phyloP scores from a whole-genome alignment of 2,797 vertebrate species.

The Melanotaenia pygmaea region DNA sequence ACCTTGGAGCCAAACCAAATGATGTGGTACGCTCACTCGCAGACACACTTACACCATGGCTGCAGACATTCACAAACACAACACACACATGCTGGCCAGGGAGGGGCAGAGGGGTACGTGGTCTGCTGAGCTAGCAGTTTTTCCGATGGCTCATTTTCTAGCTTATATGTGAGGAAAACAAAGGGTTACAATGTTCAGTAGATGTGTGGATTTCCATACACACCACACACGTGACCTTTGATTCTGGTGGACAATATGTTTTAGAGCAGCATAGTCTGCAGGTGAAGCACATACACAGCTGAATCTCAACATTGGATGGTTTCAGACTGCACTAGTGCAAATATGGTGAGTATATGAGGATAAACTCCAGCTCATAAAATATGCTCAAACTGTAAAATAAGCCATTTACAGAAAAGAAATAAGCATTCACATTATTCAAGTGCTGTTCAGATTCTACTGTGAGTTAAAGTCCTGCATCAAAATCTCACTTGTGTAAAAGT shows the following conservation, averaged over 20 bases:
- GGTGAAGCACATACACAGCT: slow-evolving; percentile 31
- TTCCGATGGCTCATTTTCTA: slow-evolving; percentile 70
- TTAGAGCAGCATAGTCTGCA: slow-evolving; percentile 28
- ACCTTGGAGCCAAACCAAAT: slow-evolving; percentile 52
- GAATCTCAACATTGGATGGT: slow-evolving; percentile 12
- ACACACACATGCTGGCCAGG: slow-evolving; percentile 54
- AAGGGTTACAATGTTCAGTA: slow-evolving; percentile 68
- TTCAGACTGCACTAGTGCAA: slow-evolving; percentile 7
- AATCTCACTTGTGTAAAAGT: not conserved
- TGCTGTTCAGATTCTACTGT: not conserved
- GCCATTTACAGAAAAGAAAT: not conserved
- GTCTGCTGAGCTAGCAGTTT: slow-evolving; percentile 71
- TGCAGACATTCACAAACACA: slow-evolving; percentile 51
- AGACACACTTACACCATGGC: slow-evolving; percentile 49
- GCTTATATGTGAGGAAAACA: slow-evolving; percentile 71
- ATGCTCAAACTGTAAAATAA: not conserved
- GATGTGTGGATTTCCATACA: slow-evolving; percentile 60
- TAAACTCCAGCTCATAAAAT: slow-evolving; percentile 5
- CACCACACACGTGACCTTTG: slow-evolving; percentile 48
- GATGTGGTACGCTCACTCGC: slow-evolving; percentile 49
- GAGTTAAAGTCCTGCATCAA: not conserved
- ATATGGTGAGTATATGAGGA: slow-evolving; percentile 42
- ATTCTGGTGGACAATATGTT: slow-evolving; percentile 31
- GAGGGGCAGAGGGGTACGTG: slow-evolving; percentile 59
- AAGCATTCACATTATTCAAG: too few species aligned